Evolutionary conservation across 1,140 invertebrate genomes (phyloP).

Genomic region (Drosophila carrolli): DNA sequence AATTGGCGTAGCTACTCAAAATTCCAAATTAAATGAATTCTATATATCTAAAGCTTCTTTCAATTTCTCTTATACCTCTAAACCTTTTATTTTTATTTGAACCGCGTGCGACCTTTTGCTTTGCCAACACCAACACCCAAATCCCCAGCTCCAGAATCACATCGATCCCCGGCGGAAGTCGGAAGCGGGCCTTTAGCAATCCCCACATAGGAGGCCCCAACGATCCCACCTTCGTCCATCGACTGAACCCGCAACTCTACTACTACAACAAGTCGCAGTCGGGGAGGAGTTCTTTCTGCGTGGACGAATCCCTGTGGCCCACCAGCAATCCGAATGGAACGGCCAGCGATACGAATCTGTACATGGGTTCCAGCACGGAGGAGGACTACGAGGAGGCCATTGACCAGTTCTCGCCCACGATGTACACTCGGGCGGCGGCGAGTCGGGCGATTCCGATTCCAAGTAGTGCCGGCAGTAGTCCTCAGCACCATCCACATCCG

Average conservation of each 20-base stretch:
- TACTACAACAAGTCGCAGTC: slow-evolving; percentile 71
- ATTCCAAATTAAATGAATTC: slow-evolving; percentile 12
- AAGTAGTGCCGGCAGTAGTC: slow-evolving; percentile 72
- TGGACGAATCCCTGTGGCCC: slow-evolving; percentile 75
- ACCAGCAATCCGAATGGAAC: slow-evolving; percentile 4
- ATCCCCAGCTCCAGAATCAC: slow-evolving; percentile 23
- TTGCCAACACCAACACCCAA: slow-evolving; percentile 13
- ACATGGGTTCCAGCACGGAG: slow-evolving; percentile 38
- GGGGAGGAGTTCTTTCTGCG: slow-evolving; percentile 73
- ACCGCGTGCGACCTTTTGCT: slow-evolving; percentile 33
- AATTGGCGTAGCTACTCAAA: slow-evolving; percentile 8
- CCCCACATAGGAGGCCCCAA: slow-evolving; percentile 62
- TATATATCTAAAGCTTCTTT: slow-evolving; percentile 14
- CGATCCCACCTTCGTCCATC: slow-evolving; percentile 35
- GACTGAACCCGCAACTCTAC: slow-evolving; percentile 66
- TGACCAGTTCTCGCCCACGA: slow-evolving; percentile 77
- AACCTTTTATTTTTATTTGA: slow-evolving; percentile 30
- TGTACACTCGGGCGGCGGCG: slow-evolving; percentile 42
- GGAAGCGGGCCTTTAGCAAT: slow-evolving; percentile 77
- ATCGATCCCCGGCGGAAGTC: slow-evolving; percentile 35
- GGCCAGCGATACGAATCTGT: slow-evolving; percentile 66
- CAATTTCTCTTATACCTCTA: slow-evolving; percentile 26
- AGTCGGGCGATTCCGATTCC: slow-evolving; percentile 75
- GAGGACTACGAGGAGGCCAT: slow-evolving; percentile 74
- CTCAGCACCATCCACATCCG: slow-evolving; percentile 49